Conservation (phyloP, 1,140 invertebrate species). For the Bombus sylvicola region DNA sequence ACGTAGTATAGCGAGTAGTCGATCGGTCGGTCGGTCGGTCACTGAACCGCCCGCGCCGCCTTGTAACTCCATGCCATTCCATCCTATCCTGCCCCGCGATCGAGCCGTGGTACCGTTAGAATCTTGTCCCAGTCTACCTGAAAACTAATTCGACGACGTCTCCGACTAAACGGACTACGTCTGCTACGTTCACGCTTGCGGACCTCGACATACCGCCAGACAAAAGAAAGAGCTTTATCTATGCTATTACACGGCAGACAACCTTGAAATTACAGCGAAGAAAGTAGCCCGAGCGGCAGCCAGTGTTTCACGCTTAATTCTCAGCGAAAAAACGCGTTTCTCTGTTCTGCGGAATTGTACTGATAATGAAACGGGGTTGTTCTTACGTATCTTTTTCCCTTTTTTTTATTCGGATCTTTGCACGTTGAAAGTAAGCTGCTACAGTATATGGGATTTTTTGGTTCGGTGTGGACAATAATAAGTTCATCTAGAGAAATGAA, state of each 20-base stretch:
- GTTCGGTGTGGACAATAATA: not conserved
- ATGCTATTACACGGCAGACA: slow-evolving; percentile 20
- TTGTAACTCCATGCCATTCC: slow-evolving; percentile 59
- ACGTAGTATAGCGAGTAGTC: slow-evolving; percentile 47
- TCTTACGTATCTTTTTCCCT: not conserved
- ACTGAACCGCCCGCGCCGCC: slow-evolving; percentile 69
- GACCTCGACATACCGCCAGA: not conserved
- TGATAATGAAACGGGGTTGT: not conserved
- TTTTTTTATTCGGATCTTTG: not conserved
- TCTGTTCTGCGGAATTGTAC: not conserved
- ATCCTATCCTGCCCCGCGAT: slow-evolving; percentile 61
- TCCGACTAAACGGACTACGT: not conserved
- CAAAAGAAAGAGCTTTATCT: slow-evolving; percentile 14
- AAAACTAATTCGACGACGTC: slow-evolving; percentile 54
- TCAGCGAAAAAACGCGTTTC: not conserved
- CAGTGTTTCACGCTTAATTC: not conserved
- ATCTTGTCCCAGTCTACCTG: slow-evolving; percentile 68
- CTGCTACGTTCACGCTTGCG: slow-evolving; percentile 1
- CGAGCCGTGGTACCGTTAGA: slow-evolving; percentile 65
- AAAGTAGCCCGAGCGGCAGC: slow-evolving; percentile 8
- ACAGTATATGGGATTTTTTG: not conserved
- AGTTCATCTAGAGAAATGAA: not conserved
- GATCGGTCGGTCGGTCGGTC: slow-evolving; percentile 73
- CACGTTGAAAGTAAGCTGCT: not conserved
- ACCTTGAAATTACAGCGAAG: slow-evolving; percentile 39